Percentiles rank a stretch among this genome's conserved stretches.
Conservation (phyloP, 2,113 vertebrate species). For the Channa maculata region DNA sequence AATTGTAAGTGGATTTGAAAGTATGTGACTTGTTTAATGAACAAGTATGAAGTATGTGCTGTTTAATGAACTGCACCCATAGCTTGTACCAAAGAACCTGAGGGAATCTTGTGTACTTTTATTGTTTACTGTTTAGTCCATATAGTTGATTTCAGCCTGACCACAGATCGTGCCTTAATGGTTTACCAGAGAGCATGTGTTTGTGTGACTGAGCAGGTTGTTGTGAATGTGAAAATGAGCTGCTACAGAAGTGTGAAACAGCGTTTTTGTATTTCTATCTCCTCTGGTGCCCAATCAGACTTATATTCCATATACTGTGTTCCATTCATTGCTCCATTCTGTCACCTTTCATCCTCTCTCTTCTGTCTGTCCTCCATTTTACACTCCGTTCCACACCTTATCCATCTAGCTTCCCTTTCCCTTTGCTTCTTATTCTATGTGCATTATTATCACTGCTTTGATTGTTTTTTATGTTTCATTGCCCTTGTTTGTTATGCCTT, state of each 20-base stretch:
- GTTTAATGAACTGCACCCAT: neutral
- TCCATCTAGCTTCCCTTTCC: neutral
- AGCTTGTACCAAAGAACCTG: neutral
- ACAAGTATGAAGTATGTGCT: neutral
- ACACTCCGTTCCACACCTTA: neutral
- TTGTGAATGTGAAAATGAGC: constrained; percentile 41
- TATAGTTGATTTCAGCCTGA: neutral
- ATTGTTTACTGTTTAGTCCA: neutral
- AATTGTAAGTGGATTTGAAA: neutral
- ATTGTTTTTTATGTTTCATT: too few relatives aligned
- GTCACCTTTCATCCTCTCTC: neutral
- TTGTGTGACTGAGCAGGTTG: neutral
- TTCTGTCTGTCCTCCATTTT: neutral
- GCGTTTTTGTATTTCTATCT: neutral
- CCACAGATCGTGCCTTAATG: neutral
- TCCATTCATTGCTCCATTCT: neutral
- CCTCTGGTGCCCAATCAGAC: neutral
- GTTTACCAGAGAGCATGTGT: constrained; percentile 1
- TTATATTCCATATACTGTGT: neutral
- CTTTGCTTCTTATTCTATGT: neutral
- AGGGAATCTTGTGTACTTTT: neutral
- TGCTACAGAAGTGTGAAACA: constrained; percentile 29
- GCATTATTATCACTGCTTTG: too few relatives aligned
- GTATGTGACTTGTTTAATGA: neutral
- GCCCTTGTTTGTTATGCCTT: too few relatives aligned